A percentile compares a stretch with the other conserved stretches of the same genome.
Conservation (phyloP, 1,140 invertebrate species). For the Drosophila nikananu region DNA sequence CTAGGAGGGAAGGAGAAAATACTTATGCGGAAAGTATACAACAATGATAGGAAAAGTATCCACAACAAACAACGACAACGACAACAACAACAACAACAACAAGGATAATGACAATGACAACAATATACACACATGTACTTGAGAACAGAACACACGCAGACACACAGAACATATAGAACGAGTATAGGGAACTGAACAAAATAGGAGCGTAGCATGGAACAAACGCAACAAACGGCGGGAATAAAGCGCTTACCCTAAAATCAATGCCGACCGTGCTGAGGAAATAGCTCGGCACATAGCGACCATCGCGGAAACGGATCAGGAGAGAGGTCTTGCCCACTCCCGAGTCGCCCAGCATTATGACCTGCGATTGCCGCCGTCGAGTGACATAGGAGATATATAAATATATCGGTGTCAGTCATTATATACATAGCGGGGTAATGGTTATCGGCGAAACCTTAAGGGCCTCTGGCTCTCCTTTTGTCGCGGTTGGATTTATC, state of each 20-base stretch:
- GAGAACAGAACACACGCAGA: not conserved
- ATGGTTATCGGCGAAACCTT: not conserved
- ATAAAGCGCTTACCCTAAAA: slow-evolving; percentile 91
- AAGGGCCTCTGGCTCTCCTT: not conserved
- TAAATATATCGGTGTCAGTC: slow-evolving; percentile 18
- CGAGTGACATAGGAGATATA: slow-evolving; percentile 17
- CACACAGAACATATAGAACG: slow-evolving; percentile 1
- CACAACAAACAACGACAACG: slow-evolving; percentile 33
- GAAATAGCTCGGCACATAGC: slow-evolving; percentile 95
- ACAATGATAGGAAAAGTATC: slow-evolving; percentile 54
- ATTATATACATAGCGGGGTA: slow-evolving; percentile 20
- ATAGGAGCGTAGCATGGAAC: slow-evolving; percentile 7
- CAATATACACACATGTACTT: slow-evolving; percentile 16
- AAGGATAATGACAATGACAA: slow-evolving; percentile 21
- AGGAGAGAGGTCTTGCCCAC: slow-evolving; percentile 96
- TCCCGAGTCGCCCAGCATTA: slow-evolving; percentile 95
- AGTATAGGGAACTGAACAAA: slow-evolving; percentile 24
- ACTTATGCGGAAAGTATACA: slow-evolving; percentile 51
- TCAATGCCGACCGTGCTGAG: slow-evolving; percentile 98
- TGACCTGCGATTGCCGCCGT: slow-evolving; percentile 88
- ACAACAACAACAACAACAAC: slow-evolving; percentile 14
- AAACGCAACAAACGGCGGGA: slow-evolving; percentile 25
- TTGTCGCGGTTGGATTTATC: slow-evolving; percentile 13
- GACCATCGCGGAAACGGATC: slow-evolving; percentile 93
- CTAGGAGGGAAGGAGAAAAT: slow-evolving; percentile 39